Base-by-base conservation (phyloP, 2,113 vertebrate species). In the Trinectes maculatus region DNA sequence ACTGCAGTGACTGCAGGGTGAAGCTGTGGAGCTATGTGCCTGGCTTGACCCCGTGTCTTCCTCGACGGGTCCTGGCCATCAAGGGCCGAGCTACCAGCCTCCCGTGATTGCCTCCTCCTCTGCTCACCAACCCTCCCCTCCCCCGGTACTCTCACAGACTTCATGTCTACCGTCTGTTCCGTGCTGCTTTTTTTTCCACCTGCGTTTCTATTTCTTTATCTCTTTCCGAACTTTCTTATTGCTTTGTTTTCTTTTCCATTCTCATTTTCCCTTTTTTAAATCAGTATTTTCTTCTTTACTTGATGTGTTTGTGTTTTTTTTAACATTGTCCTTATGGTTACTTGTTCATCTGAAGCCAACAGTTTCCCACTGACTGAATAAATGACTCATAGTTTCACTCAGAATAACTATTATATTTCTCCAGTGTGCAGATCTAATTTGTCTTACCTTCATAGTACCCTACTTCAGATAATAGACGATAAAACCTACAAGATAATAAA, bases 21-120 rank as follows among this genome's bases (percentile, higher is more conserved):
- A 99, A 98, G 95, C 89, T 99, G 92, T 99, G 97, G 97, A 96
- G 83, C 91, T 99, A 98, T 94, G 94, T 98, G 84, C 96, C 97
- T 75, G 97, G 97, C 86, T 93, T 99, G 89, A 98, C 96, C 88
- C 97, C 96, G 54, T 98, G 97, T 94, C 95, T 98, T 91, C 97
- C 97, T 81, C 95, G 96, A 71, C 95, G 97, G 63, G 96, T 99
- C 88, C 94, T 99, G 92, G 97, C 97, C 93, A 98, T 99, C 92
- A 99, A 99, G 92, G 96, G 97, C 89, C 95, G 96, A 81, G 96
- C 96, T 91, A 98, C 95, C 93, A 99, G 95, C 93, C 91, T 98
- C 91, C 97, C 97, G 89, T 99, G 95, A 98, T 83, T 84, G 71
- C 87, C 82, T 85, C 75, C 51, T 54, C n/a, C 71, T 85, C 82